phyloP scores from a whole-genome alignment of 2,888 invertebrate species.

The Chrysina gloriosa region DNA sequence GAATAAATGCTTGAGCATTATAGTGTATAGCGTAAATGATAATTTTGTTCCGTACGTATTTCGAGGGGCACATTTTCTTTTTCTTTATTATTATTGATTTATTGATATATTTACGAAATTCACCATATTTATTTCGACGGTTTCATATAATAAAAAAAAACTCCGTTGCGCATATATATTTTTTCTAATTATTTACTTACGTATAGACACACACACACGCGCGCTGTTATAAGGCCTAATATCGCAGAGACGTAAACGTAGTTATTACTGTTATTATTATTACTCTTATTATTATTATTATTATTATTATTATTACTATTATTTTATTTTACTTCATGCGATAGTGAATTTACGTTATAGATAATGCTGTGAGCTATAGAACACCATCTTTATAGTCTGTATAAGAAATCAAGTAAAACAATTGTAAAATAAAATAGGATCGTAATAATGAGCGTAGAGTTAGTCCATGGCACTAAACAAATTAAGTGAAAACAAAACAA shows the following conservation, averaged over 20 bases:
- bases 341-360: slow-evolving; percentile 51
- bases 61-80: slow-evolving; percentile 9
- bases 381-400: slow-evolving; percentile 57
- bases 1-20: slow-evolving; percentile 58
- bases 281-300: too few species aligned
- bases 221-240: slow-evolving; percentile 54
- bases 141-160: slow-evolving; percentile 7
- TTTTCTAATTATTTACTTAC: slow-evolving; percentile 18
- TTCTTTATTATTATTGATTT: too few species aligned
- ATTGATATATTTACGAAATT: too few species aligned
- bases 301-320: slow-evolving; percentile 39
- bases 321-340: slow-evolving; percentile 14
- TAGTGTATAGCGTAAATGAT: slow-evolving; percentile 50
- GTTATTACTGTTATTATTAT: too few species aligned
- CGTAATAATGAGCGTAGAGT: slow-evolving; percentile 35
- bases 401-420: slow-evolving; percentile 42
- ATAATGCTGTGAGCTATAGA: slow-evolving; percentile 59
- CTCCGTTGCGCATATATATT: slow-evolving; percentile 16
- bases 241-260: slow-evolving; percentile 36
- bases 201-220: slow-evolving; percentile 25
- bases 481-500: too few species aligned
- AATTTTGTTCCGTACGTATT: slow-evolving; percentile 23
- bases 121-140: background rate
- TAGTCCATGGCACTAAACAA: slow-evolving; percentile 63
- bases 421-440: slow-evolving; percentile 53